phyloP scores from a whole-genome alignment of 2,113 vertebrate genomes.

The Coreoperca whiteheadi region DNA sequence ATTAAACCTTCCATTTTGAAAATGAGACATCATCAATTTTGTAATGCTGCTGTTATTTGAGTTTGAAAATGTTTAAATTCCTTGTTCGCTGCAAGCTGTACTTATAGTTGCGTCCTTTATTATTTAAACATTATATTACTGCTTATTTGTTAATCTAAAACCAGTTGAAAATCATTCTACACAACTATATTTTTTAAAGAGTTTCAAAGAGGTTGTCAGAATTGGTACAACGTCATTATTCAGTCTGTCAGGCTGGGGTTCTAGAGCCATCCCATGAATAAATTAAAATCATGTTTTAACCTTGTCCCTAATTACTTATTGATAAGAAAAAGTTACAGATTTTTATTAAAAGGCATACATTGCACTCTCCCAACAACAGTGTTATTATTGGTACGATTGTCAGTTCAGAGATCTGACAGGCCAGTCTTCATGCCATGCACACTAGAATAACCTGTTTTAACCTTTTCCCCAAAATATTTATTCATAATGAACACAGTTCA shows the following conservation, averaged over 20 bases:
- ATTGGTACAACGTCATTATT: not conserved
- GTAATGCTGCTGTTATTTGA: not conserved
- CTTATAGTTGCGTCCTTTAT: not conserved
- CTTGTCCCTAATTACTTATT: constrained; percentile 25
- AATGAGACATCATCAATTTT: not conserved
- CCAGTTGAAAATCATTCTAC: not conserved
- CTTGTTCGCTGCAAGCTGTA: not conserved
- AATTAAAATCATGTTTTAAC: constrained; percentile 25
- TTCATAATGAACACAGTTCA: constrained; percentile 60
- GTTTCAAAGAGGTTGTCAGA: not conserved
- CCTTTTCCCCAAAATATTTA: constrained; percentile 49
- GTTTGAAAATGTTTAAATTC: not conserved
- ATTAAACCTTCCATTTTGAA: not conserved
- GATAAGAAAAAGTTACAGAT: constrained; percentile 2
- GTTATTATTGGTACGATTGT: constrained; percentile 11
- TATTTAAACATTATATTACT: not conserved
- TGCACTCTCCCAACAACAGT: not conserved
- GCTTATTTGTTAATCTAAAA: not conserved
- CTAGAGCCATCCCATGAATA: not conserved
- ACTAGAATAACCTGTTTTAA: constrained; percentile 38
- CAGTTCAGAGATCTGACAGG: constrained; percentile 5
- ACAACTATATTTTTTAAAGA: not conserved
- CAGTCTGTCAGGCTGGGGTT: constrained; percentile 1
- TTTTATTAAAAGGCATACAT: not conserved
- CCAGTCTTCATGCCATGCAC: constrained; percentile 24